Conservation (phyloP, 2,113 vertebrate species). For the Hippolais icterina region DNA sequence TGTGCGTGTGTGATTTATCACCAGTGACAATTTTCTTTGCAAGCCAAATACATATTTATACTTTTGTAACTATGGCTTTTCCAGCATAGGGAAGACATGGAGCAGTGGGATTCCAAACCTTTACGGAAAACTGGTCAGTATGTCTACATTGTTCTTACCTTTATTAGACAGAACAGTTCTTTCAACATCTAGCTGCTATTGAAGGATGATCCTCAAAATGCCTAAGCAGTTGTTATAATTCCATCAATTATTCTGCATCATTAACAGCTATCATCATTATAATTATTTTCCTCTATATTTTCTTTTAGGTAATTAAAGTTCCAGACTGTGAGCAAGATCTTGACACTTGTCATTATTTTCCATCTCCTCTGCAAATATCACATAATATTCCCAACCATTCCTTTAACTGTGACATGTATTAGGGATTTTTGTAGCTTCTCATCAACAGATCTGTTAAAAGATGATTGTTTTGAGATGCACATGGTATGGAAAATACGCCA, state of each 20-base stretch:
- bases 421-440: not conserved
- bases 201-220: not conserved
- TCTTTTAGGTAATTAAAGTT: not conserved
- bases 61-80: not conserved
- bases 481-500: not conserved
- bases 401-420: not conserved
- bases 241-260: not conserved
- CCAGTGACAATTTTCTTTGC: not conserved
- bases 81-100: not conserved
- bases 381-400: not conserved
- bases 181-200: not conserved
- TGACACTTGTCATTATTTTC: not conserved
- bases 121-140: not conserved
- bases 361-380: not conserved
- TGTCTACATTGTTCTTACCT: not conserved
- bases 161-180: not conserved
- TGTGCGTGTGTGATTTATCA: not conserved
- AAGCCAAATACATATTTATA: not conserved
- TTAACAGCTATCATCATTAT: not conserved
- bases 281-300: not conserved
- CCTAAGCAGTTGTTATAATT: not conserved
- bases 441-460: not conserved
- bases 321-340: not conserved
- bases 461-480: not conserved
- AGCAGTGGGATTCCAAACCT: not conserved